Base-by-base conservation (phyloP, 2,797 vertebrate species). In the Lutra lutra region DNA sequence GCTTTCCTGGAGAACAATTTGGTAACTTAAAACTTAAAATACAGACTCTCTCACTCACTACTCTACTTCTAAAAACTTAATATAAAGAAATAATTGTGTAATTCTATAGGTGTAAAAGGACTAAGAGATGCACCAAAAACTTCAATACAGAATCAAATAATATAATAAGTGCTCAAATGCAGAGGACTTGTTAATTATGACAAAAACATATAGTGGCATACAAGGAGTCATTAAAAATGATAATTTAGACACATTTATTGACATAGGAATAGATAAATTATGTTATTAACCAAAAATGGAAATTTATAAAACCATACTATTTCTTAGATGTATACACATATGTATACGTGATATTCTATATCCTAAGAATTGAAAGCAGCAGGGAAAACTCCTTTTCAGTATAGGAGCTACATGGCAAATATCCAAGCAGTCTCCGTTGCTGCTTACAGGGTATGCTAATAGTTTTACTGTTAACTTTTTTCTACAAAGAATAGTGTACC, bases 401-500 rank as follows among this genome's bases (percentile, higher is more conserved):
- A 82, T 86, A 5, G 20, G 32, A 78, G 5, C 32, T 56, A 21
- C 13, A 23, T 68, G 43, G 43, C 35, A 91, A 23, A 93, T 40
- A 84, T 21, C 75, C 75, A 68, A 78, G n/a, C 15, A 23, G 12
- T 80, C 68, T 96, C 79, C 7, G 3, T 54, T 40, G 93, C 95
- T 93, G 51, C 38, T 78, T 77, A 70, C 20, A 70, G 25, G 23
- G 4, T 14, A 13, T 6, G 14, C 62, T 83, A 91, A 94, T 27
- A 77, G 58, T 89, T 94, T 86, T 86, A 70, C 48, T 79, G 86
- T 35, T 93, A 90, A 91, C 48, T 54, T 91, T 92, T 86, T 62
- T 60, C 75, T 93, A 93, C 43, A 75, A 86, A 96, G 95, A 60
- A 87, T 89, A 84, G 27, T 43, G 23, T 72, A 97, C 86, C 89